Conservation (phyloP, 2,888 invertebrate genomes). For the Heteromyza rotundicornis region DNA sequence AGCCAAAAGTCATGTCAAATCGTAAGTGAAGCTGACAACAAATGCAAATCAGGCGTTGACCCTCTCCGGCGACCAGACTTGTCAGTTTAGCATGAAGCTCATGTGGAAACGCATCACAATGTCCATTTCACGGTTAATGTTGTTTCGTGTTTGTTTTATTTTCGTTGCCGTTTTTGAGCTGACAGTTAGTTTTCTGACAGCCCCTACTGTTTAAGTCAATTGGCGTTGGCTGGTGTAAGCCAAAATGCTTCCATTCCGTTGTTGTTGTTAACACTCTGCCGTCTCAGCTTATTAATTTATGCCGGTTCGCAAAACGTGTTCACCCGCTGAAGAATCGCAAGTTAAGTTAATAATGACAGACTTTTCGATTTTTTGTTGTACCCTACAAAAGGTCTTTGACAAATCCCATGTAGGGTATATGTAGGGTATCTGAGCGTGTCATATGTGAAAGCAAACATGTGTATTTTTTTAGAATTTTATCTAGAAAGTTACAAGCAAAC, state of each 20-base stretch:
- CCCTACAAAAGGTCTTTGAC: no score
- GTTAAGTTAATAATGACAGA: background rate
- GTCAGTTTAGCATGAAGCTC: conserved; percentile 29
- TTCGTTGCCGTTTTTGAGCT: background rate
- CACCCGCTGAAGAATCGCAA: background rate
- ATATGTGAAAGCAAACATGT: no score
- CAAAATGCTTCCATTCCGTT: background rate
- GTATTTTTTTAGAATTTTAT: no score
- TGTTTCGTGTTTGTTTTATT: background rate
- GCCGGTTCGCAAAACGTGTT: no score
- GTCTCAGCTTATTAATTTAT: background rate
- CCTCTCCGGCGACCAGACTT: conserved; percentile 35
- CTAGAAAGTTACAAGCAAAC: no score
- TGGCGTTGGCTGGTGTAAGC: background rate
- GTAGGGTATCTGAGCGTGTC: no score
- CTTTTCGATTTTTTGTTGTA: background rate
- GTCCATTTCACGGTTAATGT: background rate
- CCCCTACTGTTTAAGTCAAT: background rate
- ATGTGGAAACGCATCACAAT: background rate
- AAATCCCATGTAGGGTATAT: no score
- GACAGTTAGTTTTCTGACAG: background rate
- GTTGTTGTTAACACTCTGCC: no score
- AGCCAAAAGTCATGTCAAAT: conserved; percentile 29
- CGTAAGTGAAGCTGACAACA: background rate
- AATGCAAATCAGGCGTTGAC: conserved; percentile 24